Evolutionary conservation across 2,113 vertebrate species (phyloP).

Genomic region (Scolopax mira): DNA sequence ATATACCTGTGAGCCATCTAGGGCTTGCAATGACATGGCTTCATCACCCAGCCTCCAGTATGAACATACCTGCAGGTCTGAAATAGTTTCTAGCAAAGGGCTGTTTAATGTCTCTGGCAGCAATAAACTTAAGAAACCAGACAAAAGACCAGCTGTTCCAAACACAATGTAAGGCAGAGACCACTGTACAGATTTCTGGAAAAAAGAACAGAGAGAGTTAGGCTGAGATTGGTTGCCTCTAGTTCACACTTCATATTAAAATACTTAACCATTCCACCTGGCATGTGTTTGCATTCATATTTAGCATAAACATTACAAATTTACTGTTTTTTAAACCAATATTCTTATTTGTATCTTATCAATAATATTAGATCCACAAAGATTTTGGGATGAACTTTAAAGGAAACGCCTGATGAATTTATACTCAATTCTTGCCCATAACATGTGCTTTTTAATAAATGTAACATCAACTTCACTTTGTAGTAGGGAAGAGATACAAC

Average conservation of each 20-base stretch:
- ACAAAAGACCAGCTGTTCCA: slow-evolving; percentile 73
- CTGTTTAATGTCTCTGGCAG: slow-evolving; percentile 81
- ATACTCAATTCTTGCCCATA: neutral
- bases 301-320: neutral
- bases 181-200: slow-evolving; percentile 75
- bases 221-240: neutral
- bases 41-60: slow-evolving; percentile 73
- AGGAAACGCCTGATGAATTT: neutral
- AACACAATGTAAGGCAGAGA: slow-evolving; percentile 81
- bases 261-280: neutral
- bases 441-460: neutral
- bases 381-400: neutral
- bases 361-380: neutral
- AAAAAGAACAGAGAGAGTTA: neutral
- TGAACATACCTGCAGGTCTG: slow-evolving; percentile 72
- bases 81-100: slow-evolving; percentile 77
- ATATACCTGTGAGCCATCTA: slow-evolving; percentile 70
- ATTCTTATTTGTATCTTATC: neutral
- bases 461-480: neutral
- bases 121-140: slow-evolving; percentile 77
- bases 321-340: neutral
- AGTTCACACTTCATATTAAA: neutral
- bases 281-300: neutral
- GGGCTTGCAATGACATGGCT: slow-evolving; percentile 66
- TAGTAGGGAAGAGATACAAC: neutral